These are phyloP conservation scores for Phocides pigmalion DNA, from an alignment of 1,140 invertebrate species.

Conservation along the genomic window DNA sequence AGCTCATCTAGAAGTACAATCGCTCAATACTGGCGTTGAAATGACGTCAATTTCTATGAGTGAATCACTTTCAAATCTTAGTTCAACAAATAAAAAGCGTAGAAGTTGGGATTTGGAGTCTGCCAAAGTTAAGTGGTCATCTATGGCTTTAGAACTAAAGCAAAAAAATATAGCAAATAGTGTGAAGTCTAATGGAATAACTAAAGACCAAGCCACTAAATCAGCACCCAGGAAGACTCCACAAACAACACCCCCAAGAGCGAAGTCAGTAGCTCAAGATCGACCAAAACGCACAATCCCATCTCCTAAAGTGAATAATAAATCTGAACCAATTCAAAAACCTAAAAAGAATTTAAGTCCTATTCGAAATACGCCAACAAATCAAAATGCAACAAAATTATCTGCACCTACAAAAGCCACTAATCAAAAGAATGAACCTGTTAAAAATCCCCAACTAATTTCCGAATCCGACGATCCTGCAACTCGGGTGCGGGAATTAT, in stretches of 20 bases:
- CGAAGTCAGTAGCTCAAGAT: constrained; percentile 51
- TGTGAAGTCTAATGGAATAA: constrained; percentile 38
- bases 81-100: constrained; percentile 59
- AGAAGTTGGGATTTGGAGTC: constrained; percentile 83
- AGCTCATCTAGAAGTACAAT: constrained; percentile 84
- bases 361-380: constrained; percentile 40
- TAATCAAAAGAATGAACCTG: constrained; percentile 29
- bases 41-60: constrained; percentile 82
- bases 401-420: constrained; percentile 27
- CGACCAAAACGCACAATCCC: constrained; percentile 40
- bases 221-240: constrained; percentile 38
- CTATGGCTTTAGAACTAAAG: constrained; percentile 69
- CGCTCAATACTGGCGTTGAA: constrained; percentile 72
- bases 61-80: constrained; percentile 66
- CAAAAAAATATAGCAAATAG: constrained; percentile 52
- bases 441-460: constrained; percentile 39
- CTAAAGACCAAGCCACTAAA: constrained; percentile 36
- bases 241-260: constrained; percentile 38
- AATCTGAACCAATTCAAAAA: constrained; percentile 58
- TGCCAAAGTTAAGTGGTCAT: constrained; percentile 75
- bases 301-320: constrained; percentile 44
- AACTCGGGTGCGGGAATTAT: constrained; percentile 63
- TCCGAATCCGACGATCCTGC: constrained; percentile 68
- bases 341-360: constrained; percentile 47
- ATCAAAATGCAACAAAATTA: constrained; percentile 37